Evolutionary conservation across 2,797 vertebrate species (phyloP), one percentile per base, ranked within the genome.

Genomic region (Discoglossus pictus): DNA sequence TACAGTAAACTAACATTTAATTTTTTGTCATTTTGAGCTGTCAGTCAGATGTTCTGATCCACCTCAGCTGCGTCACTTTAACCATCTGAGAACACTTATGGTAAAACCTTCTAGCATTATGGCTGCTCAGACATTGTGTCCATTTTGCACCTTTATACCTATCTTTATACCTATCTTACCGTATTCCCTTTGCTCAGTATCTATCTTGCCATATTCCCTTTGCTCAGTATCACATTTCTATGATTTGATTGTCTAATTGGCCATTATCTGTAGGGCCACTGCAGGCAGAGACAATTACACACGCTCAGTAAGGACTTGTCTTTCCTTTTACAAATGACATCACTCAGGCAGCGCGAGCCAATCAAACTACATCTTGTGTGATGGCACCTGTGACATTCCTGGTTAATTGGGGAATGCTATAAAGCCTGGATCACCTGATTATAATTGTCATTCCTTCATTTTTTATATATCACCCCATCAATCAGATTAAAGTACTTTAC

Each of bases 381-480:
- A 36, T 36, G 60, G 44, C 61, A 64, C 25, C 43, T 51, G 53
- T 71, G 68, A 64, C 60, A 64, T 64, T 64, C 38, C 47, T 12
- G 25, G 52, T 58, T 71, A 71, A 64, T 64, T 71, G 18, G 36
- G 44, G 38, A 48, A 50, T 15, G 44, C 50, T 63, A 31, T 58
- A 64, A 63, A 58, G 38, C 60, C 25, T 25, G 36, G 61, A 39
- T 58, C 52, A 9, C 18, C 52, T 64, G 68, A 71, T 64, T 63
- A 56, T 34, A 64, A 71, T 71, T 51, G 68, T 64, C 68, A 47
- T 63, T 43, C 60, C 18, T 64, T 71, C 68, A 51, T 64, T 56
- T 56, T 64, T 46, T 51, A 59, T 71, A 71, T 71, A 71, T 71
- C 68, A 64, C 38, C 44, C 68, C 38, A 64, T 64, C 68, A 71